phyloP scores from a whole-genome alignment of 2,113 vertebrate genomes.

The Toxotes jaculatrix region DNA sequence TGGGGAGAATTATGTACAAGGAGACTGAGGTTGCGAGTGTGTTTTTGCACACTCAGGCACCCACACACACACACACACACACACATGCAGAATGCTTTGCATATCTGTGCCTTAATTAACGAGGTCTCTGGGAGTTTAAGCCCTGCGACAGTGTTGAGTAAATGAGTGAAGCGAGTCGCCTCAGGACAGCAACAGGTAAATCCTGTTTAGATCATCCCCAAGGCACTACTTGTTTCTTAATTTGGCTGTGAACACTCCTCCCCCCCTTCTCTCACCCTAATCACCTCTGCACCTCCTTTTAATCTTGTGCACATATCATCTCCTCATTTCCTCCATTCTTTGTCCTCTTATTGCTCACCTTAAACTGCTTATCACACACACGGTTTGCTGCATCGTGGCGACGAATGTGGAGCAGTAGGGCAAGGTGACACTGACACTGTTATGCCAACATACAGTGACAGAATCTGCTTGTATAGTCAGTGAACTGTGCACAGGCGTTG shows the following conservation, averaged over 20 bases:
- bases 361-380: conserved; percentile 4
- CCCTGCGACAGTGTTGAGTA: conserved; percentile 56
- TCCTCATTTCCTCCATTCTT: conserved; percentile 34
- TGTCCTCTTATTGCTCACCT: conserved; percentile 21
- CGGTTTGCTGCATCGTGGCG: background rate
- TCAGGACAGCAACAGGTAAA: conserved; percentile 79
- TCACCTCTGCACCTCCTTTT: conserved; percentile 56
- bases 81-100: conserved; percentile 25
- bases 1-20: background rate
- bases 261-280: conserved; percentile 55
- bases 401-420: conserved; percentile 31
- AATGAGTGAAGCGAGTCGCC: conserved; percentile 71
- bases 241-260: conserved; percentile 45
- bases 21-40: conserved; percentile 3
- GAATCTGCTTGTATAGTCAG: background rate
- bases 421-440: conserved; percentile 58
- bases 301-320: conserved; percentile 54
- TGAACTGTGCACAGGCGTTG: conserved; percentile 14
- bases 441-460: conserved; percentile 17
- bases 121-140: conserved; percentile 58
- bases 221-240: conserved; percentile 70
- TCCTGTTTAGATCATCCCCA: conserved; percentile 79
- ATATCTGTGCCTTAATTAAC: conserved; percentile 70
- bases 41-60: conserved; percentile 13
- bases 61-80: conserved; percentile 14